These are phyloP conservation scores for Plecotus auritus DNA, from an alignment of 2,113 vertebrate genomes.

Conservation along the genomic window DNA sequence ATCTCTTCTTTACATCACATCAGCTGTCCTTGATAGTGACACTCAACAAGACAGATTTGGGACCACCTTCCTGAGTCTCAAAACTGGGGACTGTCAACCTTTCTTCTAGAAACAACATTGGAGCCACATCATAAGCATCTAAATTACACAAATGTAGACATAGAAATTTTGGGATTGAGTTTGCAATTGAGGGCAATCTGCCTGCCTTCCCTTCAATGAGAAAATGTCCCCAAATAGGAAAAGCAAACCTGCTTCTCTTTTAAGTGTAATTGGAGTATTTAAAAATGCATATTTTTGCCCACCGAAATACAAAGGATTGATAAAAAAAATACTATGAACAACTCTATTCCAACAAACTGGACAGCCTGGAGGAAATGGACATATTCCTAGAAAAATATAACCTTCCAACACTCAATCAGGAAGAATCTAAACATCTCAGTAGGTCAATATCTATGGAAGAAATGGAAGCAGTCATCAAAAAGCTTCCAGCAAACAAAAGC, in stretches of 20 bases:
- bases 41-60: neutral
- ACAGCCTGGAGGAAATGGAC: no score
- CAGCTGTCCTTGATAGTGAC: neutral
- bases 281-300: constrained; percentile 44
- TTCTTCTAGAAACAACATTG: neutral
- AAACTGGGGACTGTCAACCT: neutral
- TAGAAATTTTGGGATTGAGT: neutral
- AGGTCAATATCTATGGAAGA: no score
- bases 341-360: no score
- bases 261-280: constrained; percentile 37
- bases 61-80: neutral
- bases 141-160: neutral
- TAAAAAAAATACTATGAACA: no score
- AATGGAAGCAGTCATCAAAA: no score
- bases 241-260: constrained; percentile 14
- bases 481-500: no score
- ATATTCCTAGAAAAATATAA: no score
- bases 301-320: no score
- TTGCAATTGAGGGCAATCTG: neutral
- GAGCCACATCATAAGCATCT: neutral
- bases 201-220: constrained; percentile 3
- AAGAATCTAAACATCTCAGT: no score
- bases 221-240: constrained; percentile 14
- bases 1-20: neutral
- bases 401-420: no score